Conservation (phyloP, 92 coral and sea anemone genomes). For the Umimayanthus kanabou region DNA sequence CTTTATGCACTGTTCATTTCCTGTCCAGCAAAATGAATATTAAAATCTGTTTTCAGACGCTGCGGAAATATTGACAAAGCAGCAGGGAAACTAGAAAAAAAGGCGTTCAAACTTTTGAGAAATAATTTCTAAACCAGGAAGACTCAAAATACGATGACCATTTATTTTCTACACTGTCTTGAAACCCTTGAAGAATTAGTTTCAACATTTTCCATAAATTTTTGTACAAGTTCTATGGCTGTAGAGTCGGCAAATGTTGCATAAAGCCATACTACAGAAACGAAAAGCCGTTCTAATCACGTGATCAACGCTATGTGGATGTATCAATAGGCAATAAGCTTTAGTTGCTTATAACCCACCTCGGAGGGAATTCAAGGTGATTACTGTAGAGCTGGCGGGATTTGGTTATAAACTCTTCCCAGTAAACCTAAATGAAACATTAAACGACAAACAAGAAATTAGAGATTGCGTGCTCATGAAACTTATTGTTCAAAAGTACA, state of each 20-base stretch:
- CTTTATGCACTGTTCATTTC: constrained; percentile 36
- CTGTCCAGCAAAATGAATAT: not conserved
- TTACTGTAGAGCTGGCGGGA: not conserved
- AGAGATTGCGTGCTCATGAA: constrained; percentile 27
- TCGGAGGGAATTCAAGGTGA: not conserved
- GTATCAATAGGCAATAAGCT: no score
- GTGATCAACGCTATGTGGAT: not conserved
- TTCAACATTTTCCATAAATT: no score
- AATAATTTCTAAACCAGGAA: not conserved
- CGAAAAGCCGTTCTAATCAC: not conserved
- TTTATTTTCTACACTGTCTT: not conserved
- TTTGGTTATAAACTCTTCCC: not conserved
- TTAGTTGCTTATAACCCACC: not conserved
- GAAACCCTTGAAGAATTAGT: not conserved
- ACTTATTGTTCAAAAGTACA: not conserved
- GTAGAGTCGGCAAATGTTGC: not conserved
- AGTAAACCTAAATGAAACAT: not conserved
- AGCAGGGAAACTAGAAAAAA: not conserved
- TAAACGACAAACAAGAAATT: not conserved
- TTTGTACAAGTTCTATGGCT: not conserved
- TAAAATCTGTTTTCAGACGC: constrained; percentile 30
- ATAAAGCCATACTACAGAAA: no score
- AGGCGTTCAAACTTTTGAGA: not conserved
- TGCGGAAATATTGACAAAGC: constrained; percentile 26
- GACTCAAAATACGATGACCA: not conserved